Evolutionary conservation across 2,113 vertebrate genomes (phyloP).

Genomic region (Scolopax mira): DNA sequence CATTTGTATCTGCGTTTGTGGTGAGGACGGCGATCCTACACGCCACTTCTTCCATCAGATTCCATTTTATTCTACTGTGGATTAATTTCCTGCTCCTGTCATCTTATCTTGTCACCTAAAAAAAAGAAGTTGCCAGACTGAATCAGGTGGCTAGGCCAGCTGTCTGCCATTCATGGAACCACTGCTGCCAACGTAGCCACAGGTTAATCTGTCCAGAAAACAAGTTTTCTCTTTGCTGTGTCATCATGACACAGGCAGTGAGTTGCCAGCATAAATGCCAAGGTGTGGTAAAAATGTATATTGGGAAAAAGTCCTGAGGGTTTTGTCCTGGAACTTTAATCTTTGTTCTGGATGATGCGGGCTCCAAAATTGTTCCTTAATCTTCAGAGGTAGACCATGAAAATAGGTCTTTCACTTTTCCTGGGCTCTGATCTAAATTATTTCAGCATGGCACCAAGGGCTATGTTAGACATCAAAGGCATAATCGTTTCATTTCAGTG

Average conservation of each 20-base stretch:
- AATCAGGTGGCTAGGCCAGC: background rate
- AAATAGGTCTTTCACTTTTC: background rate
- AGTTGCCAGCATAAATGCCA: background rate
- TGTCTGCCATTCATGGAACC: background rate
- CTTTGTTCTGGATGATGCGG: background rate
- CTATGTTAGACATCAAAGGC: conserved; percentile 1
- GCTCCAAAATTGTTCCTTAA: background rate
- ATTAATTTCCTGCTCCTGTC: background rate
- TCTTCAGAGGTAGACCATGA: background rate
- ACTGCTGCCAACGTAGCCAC: rapidly evolving
- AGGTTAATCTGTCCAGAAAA: background rate
- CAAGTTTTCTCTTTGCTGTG: background rate
- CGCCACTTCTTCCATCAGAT: background rate
- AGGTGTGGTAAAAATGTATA: background rate
- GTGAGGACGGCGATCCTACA: background rate
- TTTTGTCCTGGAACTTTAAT: background rate
- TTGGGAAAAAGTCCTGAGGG: background rate
- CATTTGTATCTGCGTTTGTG: background rate
- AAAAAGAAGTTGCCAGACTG: background rate
- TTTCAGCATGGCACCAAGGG: background rate
- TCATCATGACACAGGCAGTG: background rate
- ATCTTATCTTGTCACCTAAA: background rate
- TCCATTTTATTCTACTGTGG: background rate
- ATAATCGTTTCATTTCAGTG: background rate
- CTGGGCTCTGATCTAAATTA: background rate